These are phyloP conservation scores for Gobio occitaniae DNA, from an alignment of 2,797 vertebrate species.

Conservation along the genomic window DNA sequence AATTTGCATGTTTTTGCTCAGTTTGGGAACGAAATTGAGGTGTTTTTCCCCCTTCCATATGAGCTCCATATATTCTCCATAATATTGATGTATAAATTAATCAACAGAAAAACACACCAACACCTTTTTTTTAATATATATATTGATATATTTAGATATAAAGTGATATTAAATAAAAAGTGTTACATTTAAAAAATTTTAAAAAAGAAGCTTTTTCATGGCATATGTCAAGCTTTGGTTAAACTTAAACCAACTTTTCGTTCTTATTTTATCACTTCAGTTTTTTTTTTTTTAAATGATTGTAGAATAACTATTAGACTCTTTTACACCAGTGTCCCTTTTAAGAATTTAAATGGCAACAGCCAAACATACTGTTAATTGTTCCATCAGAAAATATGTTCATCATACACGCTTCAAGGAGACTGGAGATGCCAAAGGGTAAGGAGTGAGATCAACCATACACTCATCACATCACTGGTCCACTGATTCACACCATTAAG, in stretches of 20 bases:
- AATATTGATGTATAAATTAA: neutral
- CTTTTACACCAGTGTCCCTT: neutral
- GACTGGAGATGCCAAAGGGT: constrained; percentile 24
- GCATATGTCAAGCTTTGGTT: neutral
- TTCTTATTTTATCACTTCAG: neutral
- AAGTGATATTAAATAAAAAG: too few species aligned
- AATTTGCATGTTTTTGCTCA: too few species aligned
- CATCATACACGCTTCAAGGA: constrained; percentile 35
- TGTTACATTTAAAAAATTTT: too few species aligned
- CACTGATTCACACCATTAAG: constrained; percentile 47
- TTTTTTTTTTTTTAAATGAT: neutral
- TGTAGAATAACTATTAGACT: neutral
- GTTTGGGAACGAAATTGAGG: too few species aligned
- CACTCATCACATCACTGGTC: constrained; percentile 38
- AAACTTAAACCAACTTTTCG: neutral
- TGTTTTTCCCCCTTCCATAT: neutral
- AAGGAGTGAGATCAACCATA: constrained; percentile 42
- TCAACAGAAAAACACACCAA: neutral
- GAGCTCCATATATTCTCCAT: neutral
- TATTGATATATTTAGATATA: too few species aligned
- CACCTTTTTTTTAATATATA: neutral
- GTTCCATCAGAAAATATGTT: constrained; percentile 38
- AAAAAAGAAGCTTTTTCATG: too few species aligned
- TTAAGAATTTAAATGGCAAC: constrained; percentile 19
- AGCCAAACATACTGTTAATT: constrained; percentile 29